Evolutionary conservation across 2,113 vertebrate species (phyloP).

Genomic region (Leucoraja erinaceus): DNA sequence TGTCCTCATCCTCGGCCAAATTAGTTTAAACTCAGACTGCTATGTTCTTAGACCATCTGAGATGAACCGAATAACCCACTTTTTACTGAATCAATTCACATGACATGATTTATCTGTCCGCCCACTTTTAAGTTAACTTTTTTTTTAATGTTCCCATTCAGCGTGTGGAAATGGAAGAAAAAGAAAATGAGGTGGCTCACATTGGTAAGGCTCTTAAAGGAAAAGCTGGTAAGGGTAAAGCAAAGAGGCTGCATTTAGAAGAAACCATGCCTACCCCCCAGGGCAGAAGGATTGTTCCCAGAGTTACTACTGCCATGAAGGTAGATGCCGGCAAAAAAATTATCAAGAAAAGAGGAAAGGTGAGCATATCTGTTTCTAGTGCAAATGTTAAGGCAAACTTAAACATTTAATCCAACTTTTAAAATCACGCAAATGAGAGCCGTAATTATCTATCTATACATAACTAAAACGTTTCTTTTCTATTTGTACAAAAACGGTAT

Average conservation of each 20-base stretch:
- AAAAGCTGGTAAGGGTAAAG: conserved; percentile 63
- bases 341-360: conserved; percentile 71
- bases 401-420: neutral
- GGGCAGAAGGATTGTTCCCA: conserved; percentile 76
- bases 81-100: neutral
- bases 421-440: neutral
- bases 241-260: conserved; percentile 60
- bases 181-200: conserved; percentile 52
- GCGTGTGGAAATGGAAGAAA: conserved; percentile 72
- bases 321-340: conserved; percentile 76
- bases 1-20: too few species aligned
- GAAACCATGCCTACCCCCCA: conserved; percentile 79
- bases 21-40: too few species aligned
- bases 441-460: too few species aligned
- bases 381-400: neutral
- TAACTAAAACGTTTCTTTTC: too few species aligned
- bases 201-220: conserved; percentile 56
- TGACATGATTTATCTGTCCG: neutral
- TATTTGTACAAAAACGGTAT: too few species aligned
- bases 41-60: too few species aligned
- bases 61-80: too few species aligned
- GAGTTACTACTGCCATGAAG: conserved; percentile 82
- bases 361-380: conserved; percentile 42
- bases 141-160: conserved; percentile 40
- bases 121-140: neutral